These are phyloP conservation scores for Clivina fossor DNA, from an alignment of 2,888 invertebrate genomes.

Conservation along the genomic window DNA sequence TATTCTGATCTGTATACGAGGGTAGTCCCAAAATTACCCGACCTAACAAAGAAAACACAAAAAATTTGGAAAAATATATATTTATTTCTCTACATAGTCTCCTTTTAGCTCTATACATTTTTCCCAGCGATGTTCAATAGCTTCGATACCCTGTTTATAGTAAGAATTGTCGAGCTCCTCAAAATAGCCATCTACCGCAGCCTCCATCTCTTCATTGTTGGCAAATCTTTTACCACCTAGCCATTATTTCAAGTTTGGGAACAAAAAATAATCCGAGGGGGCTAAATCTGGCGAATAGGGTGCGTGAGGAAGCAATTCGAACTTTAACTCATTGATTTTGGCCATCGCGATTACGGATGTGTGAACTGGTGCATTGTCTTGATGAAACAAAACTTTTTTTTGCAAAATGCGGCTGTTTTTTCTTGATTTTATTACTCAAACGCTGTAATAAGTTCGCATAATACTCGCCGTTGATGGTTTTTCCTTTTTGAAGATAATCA, in stretches of 20 bases:
- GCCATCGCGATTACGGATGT: slow-evolving; percentile 22
- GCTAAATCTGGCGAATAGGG: slow-evolving; percentile 36
- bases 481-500: slow-evolving; percentile 25
- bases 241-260: slow-evolving; percentile 32
- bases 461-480: slow-evolving; percentile 29
- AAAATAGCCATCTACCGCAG: too few species aligned
- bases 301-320: slow-evolving; percentile 32
- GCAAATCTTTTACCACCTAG: slow-evolving; percentile 38
- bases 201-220: slow-evolving; percentile 36
- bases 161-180: neutral
- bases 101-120: slow-evolving; percentile 30
- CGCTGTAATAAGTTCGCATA: slow-evolving; percentile 19
- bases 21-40: too few species aligned
- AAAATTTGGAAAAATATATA: slow-evolving; percentile 1
- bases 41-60: too few species aligned
- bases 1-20: too few species aligned
- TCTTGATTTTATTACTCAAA: slow-evolving; percentile 32
- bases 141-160: slow-evolving; percentile 4
- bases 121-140: slow-evolving; percentile 9
- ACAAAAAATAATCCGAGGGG: slow-evolving; percentile 29
- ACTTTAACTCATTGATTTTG: slow-evolving; percentile 36
- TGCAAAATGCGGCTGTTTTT: slow-evolving; percentile 27
- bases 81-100: slow-evolving; percentile 11
- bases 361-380: slow-evolving; percentile 7
- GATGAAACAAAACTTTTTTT: slow-evolving; percentile 26